These are phyloP conservation scores for Calycopis cecrops DNA, from an alignment of 1,140 invertebrate genomes.

Conservation along the genomic window DNA sequence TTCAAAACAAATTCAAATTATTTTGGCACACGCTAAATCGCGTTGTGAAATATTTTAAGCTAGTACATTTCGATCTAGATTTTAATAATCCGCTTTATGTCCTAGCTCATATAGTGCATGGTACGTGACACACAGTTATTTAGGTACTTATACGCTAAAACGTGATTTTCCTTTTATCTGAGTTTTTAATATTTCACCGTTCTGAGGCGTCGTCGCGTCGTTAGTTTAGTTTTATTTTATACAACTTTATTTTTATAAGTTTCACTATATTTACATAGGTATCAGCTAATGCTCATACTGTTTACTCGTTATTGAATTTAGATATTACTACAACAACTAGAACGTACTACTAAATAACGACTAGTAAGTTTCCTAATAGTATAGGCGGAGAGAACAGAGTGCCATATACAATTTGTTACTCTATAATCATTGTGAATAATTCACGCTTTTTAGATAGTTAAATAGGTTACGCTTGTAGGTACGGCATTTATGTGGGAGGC, in stretches of 20 bases:
- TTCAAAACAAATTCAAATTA: background rate
- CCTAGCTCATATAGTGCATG: conserved; percentile 5
- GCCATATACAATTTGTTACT: too few species aligned
- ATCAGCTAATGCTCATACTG: too few species aligned
- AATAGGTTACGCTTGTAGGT: too few species aligned
- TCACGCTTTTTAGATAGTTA: too few species aligned
- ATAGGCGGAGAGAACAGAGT: too few species aligned
- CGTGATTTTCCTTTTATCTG: conserved; percentile 4
- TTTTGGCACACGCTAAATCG: background rate
- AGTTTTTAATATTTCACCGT: conserved; percentile 6
- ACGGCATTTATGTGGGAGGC: too few species aligned
- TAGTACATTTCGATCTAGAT: conserved; percentile 7
- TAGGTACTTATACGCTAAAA: conserved; percentile 7
- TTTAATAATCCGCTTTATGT: conserved; percentile 10
- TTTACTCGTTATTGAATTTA: too few species aligned
- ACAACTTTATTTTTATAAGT: background rate
- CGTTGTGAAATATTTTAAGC: conserved; percentile 3
- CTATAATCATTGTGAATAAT: too few species aligned
- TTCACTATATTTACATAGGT: background rate
- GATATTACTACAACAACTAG: too few species aligned
- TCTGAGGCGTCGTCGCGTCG: background rate
- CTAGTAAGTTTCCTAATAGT: too few species aligned
- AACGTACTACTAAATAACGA: too few species aligned
- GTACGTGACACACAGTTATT: conserved; percentile 4
- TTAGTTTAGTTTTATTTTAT: background rate